phyloP scores from a whole-genome alignment of 92 coral and sea anemone species.

The Epizoanthus stellaris region DNA sequence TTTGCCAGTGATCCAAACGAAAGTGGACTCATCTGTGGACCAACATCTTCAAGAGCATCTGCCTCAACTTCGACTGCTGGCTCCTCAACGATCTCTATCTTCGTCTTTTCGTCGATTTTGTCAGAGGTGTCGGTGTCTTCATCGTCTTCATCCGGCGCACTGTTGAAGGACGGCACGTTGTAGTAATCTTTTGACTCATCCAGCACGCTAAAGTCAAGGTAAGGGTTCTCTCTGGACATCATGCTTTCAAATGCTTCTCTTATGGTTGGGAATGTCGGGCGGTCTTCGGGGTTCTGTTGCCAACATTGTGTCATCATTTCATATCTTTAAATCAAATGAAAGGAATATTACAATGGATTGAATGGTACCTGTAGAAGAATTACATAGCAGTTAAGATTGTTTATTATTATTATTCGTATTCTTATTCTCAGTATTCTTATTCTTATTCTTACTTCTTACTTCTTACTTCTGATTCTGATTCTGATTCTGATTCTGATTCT shows the following conservation, averaged over 20 bases:
- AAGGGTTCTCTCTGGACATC: conserved; percentile 43
- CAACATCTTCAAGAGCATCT: neutral
- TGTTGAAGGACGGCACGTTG: conserved; percentile 34
- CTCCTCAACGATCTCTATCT: neutral
- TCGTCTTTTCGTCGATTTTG: neutral
- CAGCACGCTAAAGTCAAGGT: conserved; percentile 34
- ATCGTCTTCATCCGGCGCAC: conserved; percentile 23
- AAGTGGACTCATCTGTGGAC: neutral
- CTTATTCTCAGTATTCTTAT: too few relatives aligned
- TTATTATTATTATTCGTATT: too few relatives aligned
- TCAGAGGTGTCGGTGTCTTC: neutral
- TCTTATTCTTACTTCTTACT: too few relatives aligned
- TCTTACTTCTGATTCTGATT: too few relatives aligned
- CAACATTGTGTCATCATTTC: conserved; percentile 35
- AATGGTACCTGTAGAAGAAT: neutral
- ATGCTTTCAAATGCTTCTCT: conserved; percentile 25
- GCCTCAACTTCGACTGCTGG: neutral
- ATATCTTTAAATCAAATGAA: neutral
- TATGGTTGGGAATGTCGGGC: conserved; percentile 23
- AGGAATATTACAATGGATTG: neutral
- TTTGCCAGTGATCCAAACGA: neutral
- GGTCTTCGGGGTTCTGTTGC: conserved; percentile 25
- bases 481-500: too few relatives aligned
- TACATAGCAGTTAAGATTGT: neutral
- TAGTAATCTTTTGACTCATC: conserved; percentile 40